Evolutionary conservation across 2,797 vertebrate genomes (phyloP).

Genomic region (Dermochelys coriacea): DNA sequence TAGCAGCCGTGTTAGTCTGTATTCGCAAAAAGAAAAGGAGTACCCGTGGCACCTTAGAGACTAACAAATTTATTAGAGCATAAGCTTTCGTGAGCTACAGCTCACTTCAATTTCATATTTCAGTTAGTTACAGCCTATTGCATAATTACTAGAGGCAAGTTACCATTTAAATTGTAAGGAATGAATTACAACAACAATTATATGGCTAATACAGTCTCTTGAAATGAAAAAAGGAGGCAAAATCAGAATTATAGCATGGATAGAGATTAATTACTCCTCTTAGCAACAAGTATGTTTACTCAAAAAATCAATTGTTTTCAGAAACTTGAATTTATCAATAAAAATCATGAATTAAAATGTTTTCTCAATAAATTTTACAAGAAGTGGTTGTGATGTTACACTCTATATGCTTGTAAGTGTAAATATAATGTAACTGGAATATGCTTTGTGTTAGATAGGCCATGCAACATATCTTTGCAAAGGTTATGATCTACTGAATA

Average conservation of each 20-base stretch:
- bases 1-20: no score
- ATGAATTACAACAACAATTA: constrained; percentile 64
- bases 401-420: no score
- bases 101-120: constrained; percentile 78
- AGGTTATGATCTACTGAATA: no score
- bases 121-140: constrained; percentile 70
- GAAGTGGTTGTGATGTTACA: background rate
- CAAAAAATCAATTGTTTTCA: background rate
- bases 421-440: no score
- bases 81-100: no score
- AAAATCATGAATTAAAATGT: background rate
- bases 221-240: constrained; percentile 29
- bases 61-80: no score
- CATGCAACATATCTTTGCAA: no score
- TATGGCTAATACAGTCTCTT: constrained; percentile 23
- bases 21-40: no score
- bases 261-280: background rate
- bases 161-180: constrained; percentile 60
- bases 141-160: constrained; percentile 74
- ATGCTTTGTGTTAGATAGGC: no score
- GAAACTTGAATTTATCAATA: background rate
- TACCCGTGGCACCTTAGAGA: no score
- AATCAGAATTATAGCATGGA: constrained; percentile 15
- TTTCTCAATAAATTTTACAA: background rate
- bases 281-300: background rate